phyloP scores from a whole-genome alignment of 2,113 vertebrate species.

The Percina caprodes region DNA sequence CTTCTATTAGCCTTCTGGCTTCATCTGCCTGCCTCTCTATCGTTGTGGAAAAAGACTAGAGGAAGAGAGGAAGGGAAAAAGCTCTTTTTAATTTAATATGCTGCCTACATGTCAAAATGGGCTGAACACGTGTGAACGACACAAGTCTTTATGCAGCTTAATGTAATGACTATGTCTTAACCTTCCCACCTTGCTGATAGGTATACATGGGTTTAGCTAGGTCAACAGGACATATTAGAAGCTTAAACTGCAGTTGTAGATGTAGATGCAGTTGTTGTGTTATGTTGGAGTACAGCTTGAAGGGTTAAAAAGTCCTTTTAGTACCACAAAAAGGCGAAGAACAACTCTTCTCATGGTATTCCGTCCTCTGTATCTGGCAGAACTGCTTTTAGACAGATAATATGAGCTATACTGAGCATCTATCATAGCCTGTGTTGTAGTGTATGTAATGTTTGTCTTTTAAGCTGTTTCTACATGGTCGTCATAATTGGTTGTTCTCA shows the following conservation, averaged over 20 bases:
- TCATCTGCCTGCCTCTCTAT: slow-evolving; percentile 51
- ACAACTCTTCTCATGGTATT: slow-evolving; percentile 1
- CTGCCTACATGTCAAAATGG: slow-evolving; percentile 65
- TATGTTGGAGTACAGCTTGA: slow-evolving; percentile 26
- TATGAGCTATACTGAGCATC: slow-evolving; percentile 16
- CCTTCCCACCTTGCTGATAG: slow-evolving; percentile 35
- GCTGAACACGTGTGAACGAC: slow-evolving; percentile 25
- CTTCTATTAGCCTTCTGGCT: slow-evolving; percentile 41
- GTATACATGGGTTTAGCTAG: slow-evolving; percentile 30
- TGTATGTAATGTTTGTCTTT: background rate
- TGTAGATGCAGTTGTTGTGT: slow-evolving; percentile 24
- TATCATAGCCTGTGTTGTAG: background rate
- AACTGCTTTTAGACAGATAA: slow-evolving; percentile 17
- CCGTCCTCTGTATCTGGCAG: slow-evolving; percentile 1
- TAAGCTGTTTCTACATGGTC: background rate
- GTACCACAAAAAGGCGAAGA: slow-evolving; percentile 23
- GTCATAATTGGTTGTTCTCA: background rate
- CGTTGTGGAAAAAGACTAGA: background rate
- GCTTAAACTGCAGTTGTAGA: slow-evolving; percentile 21
- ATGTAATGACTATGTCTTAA: slow-evolving; percentile 58
- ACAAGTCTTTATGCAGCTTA: slow-evolving; percentile 35
- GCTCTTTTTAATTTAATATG: slow-evolving; percentile 56
- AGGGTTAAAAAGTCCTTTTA: slow-evolving; percentile 42
- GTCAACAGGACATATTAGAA: slow-evolving; percentile 11
- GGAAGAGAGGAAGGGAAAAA: slow-evolving; percentile 21